These are phyloP conservation scores for Himalopsyche phryganea DNA, from an alignment of 1,140 invertebrate genomes.

Conservation along the genomic window DNA sequence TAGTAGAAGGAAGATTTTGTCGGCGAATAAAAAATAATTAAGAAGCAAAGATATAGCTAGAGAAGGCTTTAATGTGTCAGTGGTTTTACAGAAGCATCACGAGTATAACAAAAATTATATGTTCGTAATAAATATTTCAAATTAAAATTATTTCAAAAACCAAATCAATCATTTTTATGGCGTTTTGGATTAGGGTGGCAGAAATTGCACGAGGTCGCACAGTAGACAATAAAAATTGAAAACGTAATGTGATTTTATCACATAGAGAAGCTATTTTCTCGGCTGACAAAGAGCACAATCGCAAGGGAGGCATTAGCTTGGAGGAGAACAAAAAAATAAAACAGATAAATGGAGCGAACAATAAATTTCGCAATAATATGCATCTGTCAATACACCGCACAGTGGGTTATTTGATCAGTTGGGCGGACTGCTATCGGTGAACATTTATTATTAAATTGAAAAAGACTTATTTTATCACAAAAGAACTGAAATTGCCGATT, in stretches of 20 bases:
- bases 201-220: not conserved
- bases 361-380: constrained; percentile 23
- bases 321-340: constrained; percentile 4
- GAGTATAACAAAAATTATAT: too few species aligned
- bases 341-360: constrained; percentile 22
- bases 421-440: not conserved
- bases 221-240: constrained; percentile 10
- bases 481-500: too few species aligned
- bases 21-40: too few species aligned
- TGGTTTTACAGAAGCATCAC: too few species aligned
- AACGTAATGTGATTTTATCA: constrained; percentile 12
- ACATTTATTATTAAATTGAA: too few species aligned
- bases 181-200: too few species aligned
- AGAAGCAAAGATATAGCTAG: too few species aligned
- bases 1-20: too few species aligned
- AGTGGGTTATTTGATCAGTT: constrained; percentile 9
- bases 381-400: constrained; percentile 26
- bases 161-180: not conserved
- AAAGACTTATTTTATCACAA: too few species aligned
- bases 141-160: too few species aligned
- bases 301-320: constrained; percentile 12
- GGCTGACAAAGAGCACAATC: constrained; percentile 5
- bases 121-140: too few species aligned
- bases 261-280: constrained; percentile 5
- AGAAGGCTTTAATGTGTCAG: too few species aligned